Percentiles rank a stretch among this genome's conserved stretches.
Evolutionary conservation across 2,888 invertebrate genomes (phyloP).

Genomic region (Drosophila pseudotakahashii): DNA sequence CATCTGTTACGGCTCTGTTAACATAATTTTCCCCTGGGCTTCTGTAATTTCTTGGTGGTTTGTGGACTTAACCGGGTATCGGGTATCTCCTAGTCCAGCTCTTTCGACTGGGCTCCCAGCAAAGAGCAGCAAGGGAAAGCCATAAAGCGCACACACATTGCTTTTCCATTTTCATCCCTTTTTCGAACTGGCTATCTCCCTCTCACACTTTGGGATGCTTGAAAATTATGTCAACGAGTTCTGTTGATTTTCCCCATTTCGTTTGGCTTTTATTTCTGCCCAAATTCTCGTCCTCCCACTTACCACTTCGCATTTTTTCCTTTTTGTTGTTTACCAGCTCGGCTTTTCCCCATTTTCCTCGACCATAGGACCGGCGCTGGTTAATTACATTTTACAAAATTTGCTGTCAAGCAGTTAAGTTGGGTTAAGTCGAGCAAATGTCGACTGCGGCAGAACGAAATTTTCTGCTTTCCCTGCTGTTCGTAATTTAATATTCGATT

Average conservation of each 20-base stretch:
- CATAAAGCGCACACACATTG: conserved; percentile 18
- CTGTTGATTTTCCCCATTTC: conserved; percentile 76
- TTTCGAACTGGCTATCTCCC: conserved; percentile 4
- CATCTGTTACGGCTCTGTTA: conserved; percentile 34
- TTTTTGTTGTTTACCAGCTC: conserved; percentile 35
- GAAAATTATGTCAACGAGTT: conserved; percentile 83
- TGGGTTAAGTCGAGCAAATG: conserved; percentile 77
- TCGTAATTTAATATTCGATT: conserved; percentile 81
- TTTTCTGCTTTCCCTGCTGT: conserved; percentile 31
- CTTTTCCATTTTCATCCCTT: conserved; percentile 11
- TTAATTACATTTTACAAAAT: conserved; percentile 83
- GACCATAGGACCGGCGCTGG: conserved; percentile 69
- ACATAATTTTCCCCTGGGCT: conserved; percentile 18
- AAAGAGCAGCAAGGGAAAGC: conserved; percentile 39
- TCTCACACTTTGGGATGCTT: conserved; percentile 53
- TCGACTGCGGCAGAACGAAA: conserved; percentile 19
- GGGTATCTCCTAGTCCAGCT: conserved; percentile 65
- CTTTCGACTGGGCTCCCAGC: conserved; percentile 66
- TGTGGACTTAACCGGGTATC: conserved; percentile 32
- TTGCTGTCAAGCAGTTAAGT: conserved; percentile 83
- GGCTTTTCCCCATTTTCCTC: conserved; percentile 20
- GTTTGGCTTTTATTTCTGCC: conserved; percentile 67
- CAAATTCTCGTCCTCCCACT: conserved; percentile 39
- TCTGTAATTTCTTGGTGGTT: conserved; percentile 32
- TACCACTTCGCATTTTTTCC: conserved; percentile 13